A percentile compares a stretch with the other conserved stretches of the same genome.
Evolutionary conservation across 35 echinoderm and acorn worm genomes (phyloP).

Genomic region (Amphiura filiformis): DNA sequence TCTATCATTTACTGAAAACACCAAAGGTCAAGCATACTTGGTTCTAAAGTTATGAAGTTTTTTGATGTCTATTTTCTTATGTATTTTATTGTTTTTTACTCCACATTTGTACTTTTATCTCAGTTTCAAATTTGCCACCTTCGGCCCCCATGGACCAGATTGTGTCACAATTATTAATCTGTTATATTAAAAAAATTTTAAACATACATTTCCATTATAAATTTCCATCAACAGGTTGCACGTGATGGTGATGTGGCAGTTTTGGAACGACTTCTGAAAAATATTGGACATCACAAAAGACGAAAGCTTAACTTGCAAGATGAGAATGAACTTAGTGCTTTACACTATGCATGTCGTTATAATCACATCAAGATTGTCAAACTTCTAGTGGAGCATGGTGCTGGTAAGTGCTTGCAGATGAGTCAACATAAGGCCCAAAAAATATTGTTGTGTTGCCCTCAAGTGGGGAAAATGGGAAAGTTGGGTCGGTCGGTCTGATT

Average conservation of each 20-base stretch:
- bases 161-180: background rate
- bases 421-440: background rate
- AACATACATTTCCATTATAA: background rate
- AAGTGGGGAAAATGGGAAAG: too few species aligned
- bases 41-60: too few species aligned
- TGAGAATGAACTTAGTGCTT: conserved; percentile 73
- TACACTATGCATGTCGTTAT: conserved; percentile 92
- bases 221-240: background rate
- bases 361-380: conserved; percentile 79
- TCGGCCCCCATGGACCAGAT: too few species aligned
- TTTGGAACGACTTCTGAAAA: background rate
- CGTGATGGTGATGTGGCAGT: background rate
- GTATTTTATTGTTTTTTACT: too few species aligned
- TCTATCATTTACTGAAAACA: too few species aligned
- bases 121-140: too few species aligned
- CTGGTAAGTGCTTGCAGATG: conserved; percentile 35
- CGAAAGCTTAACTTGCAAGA: conserved; percentile 65
- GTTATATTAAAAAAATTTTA: background rate
- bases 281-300: conserved; percentile 17
- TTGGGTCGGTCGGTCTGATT: too few species aligned
- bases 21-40: too few species aligned
- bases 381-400: conserved; percentile 70
- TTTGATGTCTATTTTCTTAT: too few species aligned
- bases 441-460: background rate
- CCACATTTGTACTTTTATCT: too few species aligned